These are phyloP conservation scores for Lates calcarifer DNA, from an alignment of 2,113 vertebrate species.

Conservation along the genomic window DNA sequence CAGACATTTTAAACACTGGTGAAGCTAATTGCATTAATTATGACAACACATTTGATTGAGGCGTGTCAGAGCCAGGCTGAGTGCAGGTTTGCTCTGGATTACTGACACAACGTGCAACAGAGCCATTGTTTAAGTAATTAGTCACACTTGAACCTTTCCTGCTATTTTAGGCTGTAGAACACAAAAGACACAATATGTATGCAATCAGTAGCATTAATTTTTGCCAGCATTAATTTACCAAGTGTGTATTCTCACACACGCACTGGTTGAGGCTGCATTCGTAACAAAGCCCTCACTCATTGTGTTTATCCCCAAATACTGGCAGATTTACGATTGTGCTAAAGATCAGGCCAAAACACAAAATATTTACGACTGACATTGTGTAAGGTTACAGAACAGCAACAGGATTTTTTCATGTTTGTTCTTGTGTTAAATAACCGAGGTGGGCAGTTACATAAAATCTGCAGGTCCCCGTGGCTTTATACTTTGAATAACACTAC, in stretches of 20 bases:
- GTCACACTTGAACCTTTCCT: not conserved
- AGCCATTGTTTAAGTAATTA: not conserved
- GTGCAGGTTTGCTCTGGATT: not conserved
- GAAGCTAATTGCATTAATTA: no score
- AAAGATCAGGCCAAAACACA: slow-evolving; percentile 23
- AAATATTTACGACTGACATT: slow-evolving; percentile 41
- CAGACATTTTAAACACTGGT: no score
- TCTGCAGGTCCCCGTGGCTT: not conserved
- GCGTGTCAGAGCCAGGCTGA: no score
- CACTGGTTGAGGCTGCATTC: not conserved
- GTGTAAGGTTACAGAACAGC: slow-evolving; percentile 3
- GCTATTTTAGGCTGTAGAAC: not conserved
- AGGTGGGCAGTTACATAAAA: not conserved
- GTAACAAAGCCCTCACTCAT: slow-evolving; percentile 14
- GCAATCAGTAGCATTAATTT: no score
- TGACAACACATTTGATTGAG: no score
- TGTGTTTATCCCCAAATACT: slow-evolving; percentile 59
- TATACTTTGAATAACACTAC: not conserved
- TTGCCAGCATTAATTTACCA: not conserved
- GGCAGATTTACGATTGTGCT: slow-evolving; percentile 21
- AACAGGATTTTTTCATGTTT: not conserved
- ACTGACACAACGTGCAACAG: not conserved
- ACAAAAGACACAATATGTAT: no score
- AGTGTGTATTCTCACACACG: not conserved
- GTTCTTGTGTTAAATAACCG: not conserved